A percentile compares a stretch with the other conserved stretches of the same genome.
phyloP scores from a whole-genome alignment of 1,140 invertebrate genomes.

The Delia radicum region DNA sequence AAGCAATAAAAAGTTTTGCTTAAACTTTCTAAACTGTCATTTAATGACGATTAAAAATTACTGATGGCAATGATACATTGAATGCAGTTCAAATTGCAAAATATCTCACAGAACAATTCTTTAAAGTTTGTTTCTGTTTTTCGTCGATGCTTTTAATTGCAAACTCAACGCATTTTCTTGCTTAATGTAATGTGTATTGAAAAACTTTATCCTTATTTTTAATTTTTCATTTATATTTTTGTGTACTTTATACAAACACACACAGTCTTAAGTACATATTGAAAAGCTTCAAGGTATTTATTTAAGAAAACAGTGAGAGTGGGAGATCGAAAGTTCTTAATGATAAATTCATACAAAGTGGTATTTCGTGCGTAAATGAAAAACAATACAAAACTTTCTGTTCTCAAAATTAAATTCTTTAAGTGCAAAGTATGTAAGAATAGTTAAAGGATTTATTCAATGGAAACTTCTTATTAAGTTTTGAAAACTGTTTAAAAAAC shows the following conservation, averaged over 20 bases:
- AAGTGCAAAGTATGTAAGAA: too few species aligned
- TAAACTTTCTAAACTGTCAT: neutral
- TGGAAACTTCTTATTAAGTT: too few species aligned
- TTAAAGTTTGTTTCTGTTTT: neutral
- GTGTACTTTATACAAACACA: too few species aligned
- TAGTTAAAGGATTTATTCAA: too few species aligned
- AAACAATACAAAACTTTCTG: too few species aligned
- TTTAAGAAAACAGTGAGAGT: neutral
- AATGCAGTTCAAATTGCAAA: neutral
- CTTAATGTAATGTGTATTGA: neutral
- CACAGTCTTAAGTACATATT: neutral
- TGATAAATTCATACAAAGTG: neutral
- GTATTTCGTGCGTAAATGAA: too few species aligned
- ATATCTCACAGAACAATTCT: neutral
- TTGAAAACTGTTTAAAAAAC: too few species aligned
- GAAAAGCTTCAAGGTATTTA: neutral
- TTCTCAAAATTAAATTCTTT: too few species aligned
- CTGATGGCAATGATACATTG: neutral
- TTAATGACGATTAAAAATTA: conserved; percentile 3
- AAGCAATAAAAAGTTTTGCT: neutral
- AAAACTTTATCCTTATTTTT: neutral
- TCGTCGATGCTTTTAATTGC: neutral
- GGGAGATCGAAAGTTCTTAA: neutral
- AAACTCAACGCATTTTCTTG: neutral
- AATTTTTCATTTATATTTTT: too few species aligned